Evolutionary conservation across 2,113 vertebrate genomes (phyloP), one percentile per base, ranked within the genome.

Genomic region (Sebastes schlegelii): DNA sequence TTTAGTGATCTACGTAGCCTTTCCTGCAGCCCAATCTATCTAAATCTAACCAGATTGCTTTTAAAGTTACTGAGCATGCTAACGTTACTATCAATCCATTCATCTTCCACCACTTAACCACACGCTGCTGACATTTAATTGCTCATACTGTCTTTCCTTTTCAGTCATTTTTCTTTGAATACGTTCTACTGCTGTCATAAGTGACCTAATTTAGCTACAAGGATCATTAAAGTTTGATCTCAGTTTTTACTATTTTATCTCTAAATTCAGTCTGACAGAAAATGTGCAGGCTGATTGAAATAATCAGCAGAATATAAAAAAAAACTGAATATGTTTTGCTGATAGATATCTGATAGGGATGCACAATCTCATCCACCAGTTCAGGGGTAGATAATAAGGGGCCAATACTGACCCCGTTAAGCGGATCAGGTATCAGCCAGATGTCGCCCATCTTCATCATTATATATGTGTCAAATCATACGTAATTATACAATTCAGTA

Each of bases 191-290:
- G 19, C 61, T 61, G 65, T 60, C 72, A 72, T 71, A 42, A 61
- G 54, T 77, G 77, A 80, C 69, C 75, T 42, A 74, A 74, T 74
- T 84, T 84, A 48, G 21, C 46, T 13, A 11, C 55, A 21, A 34
- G n/a, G 43, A 67, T 79, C 55, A 62, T 79, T 74, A 79, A 84
- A 79, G 63, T 74, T 74, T 74, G 40, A 74, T 62, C 9, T 54
- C 3, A 42, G 46, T 74, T 77, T 54, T 83, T 40, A 40, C 51
- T 40, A 14, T 70, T 49, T 51, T 45, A 45, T 80, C n/a, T 58
- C 43, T 46, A 14, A 34, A 2, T 14, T 46, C 4, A 54, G 11
- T 60, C 58, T 77, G 66, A 58, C 26, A 52, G 14, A 72, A n/a
- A 65, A 43, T 58, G 2, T 63, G 48, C 61, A 66, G 13, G 17